Evolutionary conservation across 2,797 vertebrate genomes (phyloP).

Genomic region (Allobates femoralis): DNA sequence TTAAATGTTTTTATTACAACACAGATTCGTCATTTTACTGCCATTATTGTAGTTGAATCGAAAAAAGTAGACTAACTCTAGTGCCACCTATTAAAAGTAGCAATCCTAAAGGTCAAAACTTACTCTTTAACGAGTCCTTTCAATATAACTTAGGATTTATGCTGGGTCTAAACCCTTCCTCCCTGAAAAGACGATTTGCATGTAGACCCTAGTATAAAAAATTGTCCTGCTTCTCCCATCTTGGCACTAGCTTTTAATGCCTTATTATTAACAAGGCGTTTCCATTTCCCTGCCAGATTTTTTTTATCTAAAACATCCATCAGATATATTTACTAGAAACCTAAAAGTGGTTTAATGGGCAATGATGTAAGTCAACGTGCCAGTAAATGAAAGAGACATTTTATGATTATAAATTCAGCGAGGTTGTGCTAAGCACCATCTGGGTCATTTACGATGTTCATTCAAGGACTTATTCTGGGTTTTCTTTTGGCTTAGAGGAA

Average conservation of each 20-base stretch:
- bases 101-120: too few species aligned
- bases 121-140: too few species aligned
- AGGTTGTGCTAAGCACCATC: not conserved
- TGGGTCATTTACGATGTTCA: conserved; percentile 29
- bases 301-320: conserved; percentile 8
- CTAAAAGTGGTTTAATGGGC: conserved; percentile 20
- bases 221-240: not conserved
- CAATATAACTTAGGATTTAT: too few species aligned
- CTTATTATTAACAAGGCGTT: not conserved
- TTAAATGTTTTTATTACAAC: too few species aligned
- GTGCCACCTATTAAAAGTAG: too few species aligned
- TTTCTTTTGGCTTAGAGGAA: not conserved
- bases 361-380: conserved; percentile 29
- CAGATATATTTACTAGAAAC: conserved; percentile 12
- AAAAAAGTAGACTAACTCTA: too few species aligned
- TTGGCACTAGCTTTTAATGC: not conserved
- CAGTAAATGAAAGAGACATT: conserved; percentile 25
- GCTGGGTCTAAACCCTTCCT: too few species aligned
- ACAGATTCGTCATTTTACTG: too few species aligned
- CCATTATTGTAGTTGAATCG: too few species aligned
- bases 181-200: too few species aligned
- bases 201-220: too few species aligned
- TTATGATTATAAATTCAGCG: not conserved
- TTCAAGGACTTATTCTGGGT: not conserved
- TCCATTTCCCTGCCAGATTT: not conserved